Evolutionary conservation across 2,888 invertebrate genomes (phyloP).

Genomic region (Cordilura impudica): DNA sequence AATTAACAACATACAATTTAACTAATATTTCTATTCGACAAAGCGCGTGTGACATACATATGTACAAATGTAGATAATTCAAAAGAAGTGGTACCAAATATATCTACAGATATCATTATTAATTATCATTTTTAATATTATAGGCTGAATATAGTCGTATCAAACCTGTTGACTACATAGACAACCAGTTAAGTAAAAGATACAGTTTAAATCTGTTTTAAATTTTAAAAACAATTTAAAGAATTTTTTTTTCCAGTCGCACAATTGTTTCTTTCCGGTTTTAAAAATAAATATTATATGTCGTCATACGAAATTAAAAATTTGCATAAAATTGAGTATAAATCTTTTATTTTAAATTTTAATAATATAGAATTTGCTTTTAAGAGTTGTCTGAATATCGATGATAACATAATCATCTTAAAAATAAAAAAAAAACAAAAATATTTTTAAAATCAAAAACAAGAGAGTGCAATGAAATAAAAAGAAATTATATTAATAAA

Average conservation of each 20-base stretch:
- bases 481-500: neutral
- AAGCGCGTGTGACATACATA: too few relatives aligned
- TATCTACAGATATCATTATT: too few relatives aligned
- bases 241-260: constrained; percentile 14
- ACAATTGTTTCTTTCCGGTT: constrained; percentile 57
- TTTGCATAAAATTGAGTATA: constrained; percentile 37
- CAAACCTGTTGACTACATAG: constrained; percentile 19
- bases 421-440: neutral
- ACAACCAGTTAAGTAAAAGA: constrained; percentile 4
- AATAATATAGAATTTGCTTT: constrained; percentile 12
- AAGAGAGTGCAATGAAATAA: neutral
- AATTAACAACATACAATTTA: too few relatives aligned
- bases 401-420: constrained; percentile 6
- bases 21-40: too few relatives aligned
- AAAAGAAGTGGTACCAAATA: too few relatives aligned
- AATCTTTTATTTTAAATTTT: constrained; percentile 9
- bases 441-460: neutral
- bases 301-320: constrained; percentile 14
- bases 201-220: constrained; percentile 9
- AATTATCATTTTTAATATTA: too few relatives aligned
- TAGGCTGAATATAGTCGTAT: too few relatives aligned
- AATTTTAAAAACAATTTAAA: constrained; percentile 31
- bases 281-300: constrained; percentile 10
- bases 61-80: too few relatives aligned
- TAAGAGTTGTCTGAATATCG: constrained; percentile 6